A percentile compares a stretch with the other conserved stretches of the same genome.
Evolutionary conservation across 2,888 invertebrate species (phyloP).

Genomic region (Rhodophaea formosa): DNA sequence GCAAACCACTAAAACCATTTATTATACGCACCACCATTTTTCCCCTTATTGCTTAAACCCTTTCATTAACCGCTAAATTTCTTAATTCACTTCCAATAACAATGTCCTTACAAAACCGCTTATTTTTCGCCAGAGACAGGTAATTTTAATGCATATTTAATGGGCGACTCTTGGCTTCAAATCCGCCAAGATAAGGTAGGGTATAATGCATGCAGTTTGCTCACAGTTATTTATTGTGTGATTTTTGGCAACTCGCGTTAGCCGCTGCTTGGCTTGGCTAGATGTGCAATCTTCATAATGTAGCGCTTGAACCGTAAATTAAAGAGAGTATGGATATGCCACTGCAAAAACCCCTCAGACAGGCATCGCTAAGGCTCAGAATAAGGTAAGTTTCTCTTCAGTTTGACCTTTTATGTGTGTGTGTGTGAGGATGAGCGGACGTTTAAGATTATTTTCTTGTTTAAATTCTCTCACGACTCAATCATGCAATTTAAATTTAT

Average conservation of each 20-base stretch:
- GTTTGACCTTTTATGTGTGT: too few species aligned
- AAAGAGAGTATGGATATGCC: neutral
- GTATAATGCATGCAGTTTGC: constrained; percentile 79
- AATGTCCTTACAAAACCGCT: constrained; percentile 47
- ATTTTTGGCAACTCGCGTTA: constrained; percentile 75
- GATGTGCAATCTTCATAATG: constrained; percentile 81
- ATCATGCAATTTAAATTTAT: too few species aligned
- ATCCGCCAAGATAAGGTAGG: constrained; percentile 79
- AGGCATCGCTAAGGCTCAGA: too few species aligned
- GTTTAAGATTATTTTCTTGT: too few species aligned
- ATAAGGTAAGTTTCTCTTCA: too few species aligned
- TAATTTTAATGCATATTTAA: constrained; percentile 82
- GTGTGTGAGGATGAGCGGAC: too few species aligned
- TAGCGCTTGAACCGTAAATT: constrained; percentile 62
- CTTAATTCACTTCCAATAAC: constrained; percentile 42
- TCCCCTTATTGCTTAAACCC: neutral
- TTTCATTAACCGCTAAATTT: constrained; percentile 26
- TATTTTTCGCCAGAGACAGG: constrained; percentile 74
- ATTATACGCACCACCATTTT: neutral
- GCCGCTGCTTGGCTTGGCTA: constrained; percentile 74
- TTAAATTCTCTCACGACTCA: too few species aligned
- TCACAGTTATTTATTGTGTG: constrained; percentile 78
- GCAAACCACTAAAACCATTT: neutral
- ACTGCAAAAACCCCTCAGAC: neutral
- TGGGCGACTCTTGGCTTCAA: constrained; percentile 81